phyloP scores from a whole-genome alignment of 37 sponge, comb jelly and placozoan genomes.

The Ianthella basta region DNA sequence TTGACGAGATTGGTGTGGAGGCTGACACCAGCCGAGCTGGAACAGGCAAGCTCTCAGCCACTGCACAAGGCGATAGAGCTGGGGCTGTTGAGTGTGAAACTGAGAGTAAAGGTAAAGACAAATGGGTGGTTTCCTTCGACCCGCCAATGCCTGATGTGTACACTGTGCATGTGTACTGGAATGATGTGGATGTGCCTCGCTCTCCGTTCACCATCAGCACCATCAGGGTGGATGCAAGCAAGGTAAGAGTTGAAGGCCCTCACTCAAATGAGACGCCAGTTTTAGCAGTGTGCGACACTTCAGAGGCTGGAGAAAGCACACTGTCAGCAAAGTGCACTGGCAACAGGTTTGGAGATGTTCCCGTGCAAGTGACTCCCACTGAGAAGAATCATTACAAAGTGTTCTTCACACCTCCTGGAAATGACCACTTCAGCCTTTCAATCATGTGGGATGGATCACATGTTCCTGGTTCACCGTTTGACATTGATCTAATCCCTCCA shows the following conservation, averaged over 20 bases:
- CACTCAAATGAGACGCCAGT: slow-evolving; percentile 43
- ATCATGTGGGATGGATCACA: not conserved
- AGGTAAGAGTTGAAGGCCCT: slow-evolving; percentile 61
- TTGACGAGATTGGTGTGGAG: not conserved
- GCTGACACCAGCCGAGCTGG: slow-evolving; percentile 43
- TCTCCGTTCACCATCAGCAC: slow-evolving; percentile 48
- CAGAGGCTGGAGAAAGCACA: slow-evolving; percentile 40
- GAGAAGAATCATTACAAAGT: slow-evolving; percentile 20
- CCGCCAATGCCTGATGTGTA: slow-evolving; percentile 51
- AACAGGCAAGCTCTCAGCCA: slow-evolving; percentile 40
- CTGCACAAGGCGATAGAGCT: slow-evolving; percentile 49
- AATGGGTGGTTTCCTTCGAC: slow-evolving; percentile 54
- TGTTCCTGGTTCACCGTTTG: slow-evolving; percentile 17
- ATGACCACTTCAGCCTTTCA: slow-evolving; percentile 23
- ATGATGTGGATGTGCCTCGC: slow-evolving; percentile 30
- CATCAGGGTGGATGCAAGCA: slow-evolving; percentile 59
- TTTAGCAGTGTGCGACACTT: slow-evolving; percentile 23
- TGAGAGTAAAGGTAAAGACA: slow-evolving; percentile 29
- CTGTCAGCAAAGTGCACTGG: slow-evolving; percentile 38
- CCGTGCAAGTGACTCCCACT: slow-evolving; percentile 14
- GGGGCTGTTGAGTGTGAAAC: slow-evolving; percentile 31
- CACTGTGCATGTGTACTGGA: slow-evolving; percentile 42
- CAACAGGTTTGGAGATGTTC: slow-evolving; percentile 29
- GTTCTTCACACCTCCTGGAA: slow-evolving; percentile 13
- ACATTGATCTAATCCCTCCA: not conserved